Evolutionary conservation across 2,888 invertebrate genomes (phyloP), one percentile per base, ranked within the genome.

Genomic region (Leptinotarsa tumamoca): DNA sequence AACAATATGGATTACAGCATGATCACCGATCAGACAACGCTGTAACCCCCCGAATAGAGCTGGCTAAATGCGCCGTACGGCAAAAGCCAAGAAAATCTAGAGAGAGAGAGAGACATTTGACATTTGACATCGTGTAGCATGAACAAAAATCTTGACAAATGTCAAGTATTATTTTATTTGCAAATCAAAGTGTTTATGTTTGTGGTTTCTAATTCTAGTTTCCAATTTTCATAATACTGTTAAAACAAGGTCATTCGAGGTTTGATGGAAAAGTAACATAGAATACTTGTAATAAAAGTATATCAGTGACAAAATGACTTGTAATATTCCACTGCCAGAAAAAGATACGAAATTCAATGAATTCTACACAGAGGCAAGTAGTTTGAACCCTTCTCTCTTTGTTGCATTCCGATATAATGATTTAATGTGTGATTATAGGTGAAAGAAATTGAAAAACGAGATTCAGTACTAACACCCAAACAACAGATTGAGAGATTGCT

Each of bases 361-460:
- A 82, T 96, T 95, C 89, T 96, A 95, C 86, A 90, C 93, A 13
- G 96, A 96, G 92, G 96, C 95, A 91, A 89, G 89, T 89, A 69
- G 58, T 73, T 68, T 15, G 49, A 21, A 13, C 61, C 18, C 4
- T 56, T 33, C 33, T 54, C 21, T 15, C 50, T 50, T 56, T 63
- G 58, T 72, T 71, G 67, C 27, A 61, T 56, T 68, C 67, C 68
- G 4, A 52, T 23, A 27, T 70, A 67, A n/a, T 7, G 49, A 50
- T 17, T 27, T 56, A 73, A 54, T 76, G 66, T 33, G 18, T 69
- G 17, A 43, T 79, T 80, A 10, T 71, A 99, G 98, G 98, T 99
- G 72, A 99, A 99, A 91, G 95, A 97, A 91, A 98, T 99, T 80
- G 99, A 99, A 90, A 96, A 98, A 89, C 91, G 97, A 83, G 99